Evolutionary conservation across 2,113 vertebrate species (phyloP).

Genomic region (Actinemys pallida): DNA sequence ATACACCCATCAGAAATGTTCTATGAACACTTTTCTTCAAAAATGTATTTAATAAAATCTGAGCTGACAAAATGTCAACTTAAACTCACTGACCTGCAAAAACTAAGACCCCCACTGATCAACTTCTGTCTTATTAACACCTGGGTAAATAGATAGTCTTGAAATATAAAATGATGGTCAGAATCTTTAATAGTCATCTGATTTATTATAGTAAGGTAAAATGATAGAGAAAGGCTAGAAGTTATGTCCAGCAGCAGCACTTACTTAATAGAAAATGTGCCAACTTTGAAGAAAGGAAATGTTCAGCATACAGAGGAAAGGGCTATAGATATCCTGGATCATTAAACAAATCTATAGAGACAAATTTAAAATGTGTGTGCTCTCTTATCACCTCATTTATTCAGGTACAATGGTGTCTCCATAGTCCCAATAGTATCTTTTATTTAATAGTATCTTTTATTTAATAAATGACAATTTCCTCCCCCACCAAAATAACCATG

Average conservation of each 20-base stretch:
- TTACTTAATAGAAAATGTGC: background rate
- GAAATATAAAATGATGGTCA: background rate
- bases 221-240: background rate
- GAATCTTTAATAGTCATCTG: background rate
- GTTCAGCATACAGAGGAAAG: background rate
- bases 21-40: background rate
- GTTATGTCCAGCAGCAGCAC: background rate
- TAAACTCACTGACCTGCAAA: background rate
- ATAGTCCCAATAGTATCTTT: background rate
- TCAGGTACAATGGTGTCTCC: background rate
- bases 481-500: background rate
- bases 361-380: background rate
- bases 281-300: background rate
- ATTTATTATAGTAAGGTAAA: background rate
- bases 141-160: background rate
- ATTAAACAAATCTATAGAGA: background rate
- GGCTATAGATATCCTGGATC: background rate
- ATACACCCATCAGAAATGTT: fast-evolving
- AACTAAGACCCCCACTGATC: background rate
- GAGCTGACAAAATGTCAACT: background rate
- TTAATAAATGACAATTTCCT: background rate
- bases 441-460: background rate
- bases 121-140: background rate
- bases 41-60: background rate
- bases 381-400: background rate